Evolutionary conservation across 2,113 vertebrate genomes (phyloP).

Genomic region (Pseudorasbora parva): DNA sequence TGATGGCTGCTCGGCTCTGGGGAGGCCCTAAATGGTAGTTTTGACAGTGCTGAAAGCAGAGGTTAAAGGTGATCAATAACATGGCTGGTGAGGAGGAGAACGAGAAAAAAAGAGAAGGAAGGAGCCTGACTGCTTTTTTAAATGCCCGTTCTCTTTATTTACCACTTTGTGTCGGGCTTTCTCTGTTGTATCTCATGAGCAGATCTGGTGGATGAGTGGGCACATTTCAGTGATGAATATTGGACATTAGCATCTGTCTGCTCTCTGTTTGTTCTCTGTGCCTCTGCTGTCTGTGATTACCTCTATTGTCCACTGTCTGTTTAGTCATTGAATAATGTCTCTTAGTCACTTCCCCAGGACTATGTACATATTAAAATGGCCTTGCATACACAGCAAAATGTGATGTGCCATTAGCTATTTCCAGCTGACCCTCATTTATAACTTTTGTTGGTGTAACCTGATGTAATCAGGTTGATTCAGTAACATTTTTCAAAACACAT

Average conservation of each 20-base stretch:
- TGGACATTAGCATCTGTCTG: slow-evolving; percentile 44
- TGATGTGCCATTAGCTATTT: neutral
- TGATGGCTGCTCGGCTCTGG: slow-evolving; percentile 80
- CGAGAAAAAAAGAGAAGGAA: slow-evolving; percentile 58
- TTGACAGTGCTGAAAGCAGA: slow-evolving; percentile 87
- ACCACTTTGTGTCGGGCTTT: slow-evolving; percentile 71
- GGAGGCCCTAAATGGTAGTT: slow-evolving; percentile 88
- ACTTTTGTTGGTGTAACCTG: neutral
- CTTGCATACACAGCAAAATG: neutral
- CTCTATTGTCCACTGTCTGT: slow-evolving; percentile 26
- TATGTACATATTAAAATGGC: neutral
- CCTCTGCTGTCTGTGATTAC: slow-evolving; percentile 31
- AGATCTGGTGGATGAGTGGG: slow-evolving; percentile 42
- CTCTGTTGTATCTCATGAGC: slow-evolving; percentile 62
- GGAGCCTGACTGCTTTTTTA: slow-evolving; percentile 71
- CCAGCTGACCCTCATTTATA: neutral
- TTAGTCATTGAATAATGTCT: slow-evolving; percentile 25
- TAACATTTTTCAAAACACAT: neutral
- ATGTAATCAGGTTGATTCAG: neutral
- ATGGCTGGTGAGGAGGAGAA: slow-evolving; percentile 73
- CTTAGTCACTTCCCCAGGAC: neutral
- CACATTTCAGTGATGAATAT: slow-evolving; percentile 22
- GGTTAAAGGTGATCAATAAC: slow-evolving; percentile 97
- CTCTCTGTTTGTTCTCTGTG: slow-evolving; percentile 30
- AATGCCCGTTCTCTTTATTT: slow-evolving; percentile 82